These are phyloP conservation scores for Umimayanthus chanpuru DNA, from an alignment of 92 coral and sea anemone genomes.

Conservation along the genomic window DNA sequence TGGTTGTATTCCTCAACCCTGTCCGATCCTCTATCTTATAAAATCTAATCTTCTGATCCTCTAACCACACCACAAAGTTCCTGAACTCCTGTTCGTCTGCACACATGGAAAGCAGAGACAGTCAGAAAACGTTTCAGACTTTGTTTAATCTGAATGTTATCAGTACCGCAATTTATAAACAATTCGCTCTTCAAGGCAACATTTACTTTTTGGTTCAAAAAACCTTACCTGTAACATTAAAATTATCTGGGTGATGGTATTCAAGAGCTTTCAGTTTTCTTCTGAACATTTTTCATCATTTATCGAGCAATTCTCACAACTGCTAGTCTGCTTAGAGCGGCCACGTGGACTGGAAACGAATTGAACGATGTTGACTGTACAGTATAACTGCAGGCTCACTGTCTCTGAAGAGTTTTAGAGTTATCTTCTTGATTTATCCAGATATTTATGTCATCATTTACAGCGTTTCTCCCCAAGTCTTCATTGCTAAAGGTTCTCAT, in stretches of 20 bases:
- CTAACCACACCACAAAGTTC: constrained; percentile 90
- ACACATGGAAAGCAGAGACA: not conserved
- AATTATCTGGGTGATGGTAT: constrained; percentile 85
- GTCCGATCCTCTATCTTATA: constrained; percentile 89
- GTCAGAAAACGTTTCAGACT: not conserved
- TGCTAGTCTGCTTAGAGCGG: not conserved
- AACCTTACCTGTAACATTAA: constrained; percentile 63
- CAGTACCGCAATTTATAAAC: no score
- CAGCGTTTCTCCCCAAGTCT: not conserved
- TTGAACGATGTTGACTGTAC: not conserved
- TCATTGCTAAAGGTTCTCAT: not conserved
- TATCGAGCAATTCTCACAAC: not conserved
- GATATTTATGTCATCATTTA: not conserved
- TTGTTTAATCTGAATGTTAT: not conserved
- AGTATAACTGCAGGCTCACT: constrained; percentile 13
- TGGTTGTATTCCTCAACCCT: constrained; percentile 68
- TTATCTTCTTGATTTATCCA: not conserved
- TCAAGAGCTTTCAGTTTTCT: constrained; percentile 90
- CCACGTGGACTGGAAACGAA: constrained; percentile 45
- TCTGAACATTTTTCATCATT: constrained; percentile 65
- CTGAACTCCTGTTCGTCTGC: constrained; percentile 85
- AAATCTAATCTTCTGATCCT: constrained; percentile 85
- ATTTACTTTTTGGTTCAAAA: constrained; percentile 39
- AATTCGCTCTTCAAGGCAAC: not conserved
- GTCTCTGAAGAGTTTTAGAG: not conserved